phyloP scores from a whole-genome alignment of 2,888 invertebrate species.

The Atethmia centrago region DNA sequence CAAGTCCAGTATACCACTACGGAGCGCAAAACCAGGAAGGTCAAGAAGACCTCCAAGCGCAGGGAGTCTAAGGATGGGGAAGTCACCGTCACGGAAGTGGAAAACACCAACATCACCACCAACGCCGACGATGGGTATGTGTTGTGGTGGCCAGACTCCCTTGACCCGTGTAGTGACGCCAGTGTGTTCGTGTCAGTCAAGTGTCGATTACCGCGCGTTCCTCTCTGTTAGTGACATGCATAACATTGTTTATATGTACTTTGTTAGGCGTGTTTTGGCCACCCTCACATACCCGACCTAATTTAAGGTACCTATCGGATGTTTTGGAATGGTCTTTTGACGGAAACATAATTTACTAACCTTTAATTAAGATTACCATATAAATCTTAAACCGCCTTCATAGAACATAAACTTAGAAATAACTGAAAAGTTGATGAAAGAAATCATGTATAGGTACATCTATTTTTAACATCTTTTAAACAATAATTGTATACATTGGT shows the following conservation, averaged over 20 bases:
- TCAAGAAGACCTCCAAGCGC: slow-evolving; percentile 95
- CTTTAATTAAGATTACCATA: not conserved
- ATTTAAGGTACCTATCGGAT: slow-evolving; percentile 85
- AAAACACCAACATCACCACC: slow-evolving; percentile 92
- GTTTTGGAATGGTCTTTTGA: slow-evolving; percentile 45
- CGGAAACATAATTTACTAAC: slow-evolving; percentile 28
- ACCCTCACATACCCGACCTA: slow-evolving; percentile 90
- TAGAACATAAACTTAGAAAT: not conserved
- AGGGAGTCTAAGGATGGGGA: slow-evolving; percentile 94
- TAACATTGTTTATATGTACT: slow-evolving; percentile 70
- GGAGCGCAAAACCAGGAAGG: slow-evolving; percentile 97
- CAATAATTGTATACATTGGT: slow-evolving; percentile 8
- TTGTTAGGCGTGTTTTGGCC: slow-evolving; percentile 80
- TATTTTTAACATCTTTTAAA: slow-evolving; percentile 25
- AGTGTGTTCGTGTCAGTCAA: slow-evolving; percentile 75
- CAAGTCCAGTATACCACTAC: slow-evolving; percentile 96
- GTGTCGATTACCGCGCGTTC: slow-evolving; percentile 80
- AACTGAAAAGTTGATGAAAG: not conserved
- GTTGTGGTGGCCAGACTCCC: slow-evolving; percentile 91
- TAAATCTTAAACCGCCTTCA: not conserved
- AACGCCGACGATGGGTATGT: slow-evolving; percentile 96
- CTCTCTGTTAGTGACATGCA: slow-evolving; percentile 77
- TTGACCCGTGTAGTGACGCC: slow-evolving; percentile 79
- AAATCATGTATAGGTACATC: not conserved
- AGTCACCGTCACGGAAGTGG: slow-evolving; percentile 95